Base-by-base conservation (phyloP, 2,797 vertebrate species). In the Balearica regulorum region DNA sequence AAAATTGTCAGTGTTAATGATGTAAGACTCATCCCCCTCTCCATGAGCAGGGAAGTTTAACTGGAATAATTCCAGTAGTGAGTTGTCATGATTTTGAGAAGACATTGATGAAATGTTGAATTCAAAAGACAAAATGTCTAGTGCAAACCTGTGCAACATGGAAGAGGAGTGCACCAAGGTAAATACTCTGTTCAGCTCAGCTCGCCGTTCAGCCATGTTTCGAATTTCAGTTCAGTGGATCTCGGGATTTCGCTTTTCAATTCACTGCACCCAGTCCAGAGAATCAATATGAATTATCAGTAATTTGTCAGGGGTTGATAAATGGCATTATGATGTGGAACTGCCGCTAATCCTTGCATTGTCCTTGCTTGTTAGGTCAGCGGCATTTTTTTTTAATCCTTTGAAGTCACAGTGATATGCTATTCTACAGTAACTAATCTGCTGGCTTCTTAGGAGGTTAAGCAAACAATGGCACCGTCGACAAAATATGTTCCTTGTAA, bases 241-340 rank as follows among this genome's bases (percentile, higher is more conserved):
- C 75, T 78, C 93, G 91, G 81, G 51, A 49, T 84, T 91, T 93
- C 68, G 3, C 25, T 88, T 94, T 79, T 90, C 49, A 28, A 5
- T 77, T 97, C 83, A 14, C 62, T 90, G 94, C 87, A 10, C 21
- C 41, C 78, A 64, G 58, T 17, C 66, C 79, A 29, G 46, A 28
- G 43, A 92, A 95, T 96, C 96, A 83, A 93, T 94, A 79, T 16
- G 93, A 97, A 95, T 91, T 53, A 96, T 81, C 86, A 81, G 89
- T 75, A 73, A 94, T 95, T 94, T 93, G 61, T 92, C 95, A 94
- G 85, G 43, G 72, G 80, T 18, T 96, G 87, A 94, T 90, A 90
- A 95, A 92, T 54, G 79, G 46, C 70, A 88, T 21, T 7, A 29
- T 31, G 39, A 14, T 37, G 84, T 33, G 48, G 79, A 95, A 16